Percentiles rank a stretch among this genome's conserved stretches.
Evolutionary conservation across 2,113 vertebrate genomes (phyloP).

Genomic region (Eptesicus fuscus): DNA sequence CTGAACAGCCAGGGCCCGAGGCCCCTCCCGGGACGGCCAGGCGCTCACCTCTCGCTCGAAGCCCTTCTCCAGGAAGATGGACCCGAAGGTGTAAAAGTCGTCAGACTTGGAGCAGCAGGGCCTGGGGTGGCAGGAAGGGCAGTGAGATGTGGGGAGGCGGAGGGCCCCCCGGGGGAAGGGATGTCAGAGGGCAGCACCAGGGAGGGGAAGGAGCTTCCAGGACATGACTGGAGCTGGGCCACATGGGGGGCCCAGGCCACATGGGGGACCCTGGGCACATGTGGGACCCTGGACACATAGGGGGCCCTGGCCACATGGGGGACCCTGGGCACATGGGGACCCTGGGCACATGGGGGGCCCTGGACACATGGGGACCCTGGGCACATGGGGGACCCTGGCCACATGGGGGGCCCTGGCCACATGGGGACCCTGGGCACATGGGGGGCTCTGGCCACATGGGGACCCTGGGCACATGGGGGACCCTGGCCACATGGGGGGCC

Average conservation of each 20-base stretch:
- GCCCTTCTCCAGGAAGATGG: slow-evolving; percentile 92
- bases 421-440: not conserved
- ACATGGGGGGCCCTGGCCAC: rapidly evolving
- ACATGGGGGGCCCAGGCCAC: rapidly evolving
- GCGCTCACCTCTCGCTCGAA: slow-evolving; percentile 92
- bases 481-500: no score
- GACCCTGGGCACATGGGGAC: no score
- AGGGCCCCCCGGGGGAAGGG: no score
- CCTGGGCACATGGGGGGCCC: no score
- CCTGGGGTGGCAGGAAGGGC: not conserved
- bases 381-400: no score
- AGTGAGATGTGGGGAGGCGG: not conserved
- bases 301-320: rapidly evolving
- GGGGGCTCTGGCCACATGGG: no score
- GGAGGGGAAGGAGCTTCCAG: no score
- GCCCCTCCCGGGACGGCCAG: rapidly evolving
- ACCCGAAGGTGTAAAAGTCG: slow-evolving; percentile 87
- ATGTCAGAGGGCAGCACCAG: rapidly evolving
- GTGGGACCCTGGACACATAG: no score
- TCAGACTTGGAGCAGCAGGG: slow-evolving; percentile 91
- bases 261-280: no score
- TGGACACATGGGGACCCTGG: no score
- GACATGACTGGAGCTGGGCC: not conserved
- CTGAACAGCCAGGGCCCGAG: not conserved
- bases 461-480: no score